Conservation (phyloP, 2,797 vertebrate species). For the Sebastes itinus region DNA sequence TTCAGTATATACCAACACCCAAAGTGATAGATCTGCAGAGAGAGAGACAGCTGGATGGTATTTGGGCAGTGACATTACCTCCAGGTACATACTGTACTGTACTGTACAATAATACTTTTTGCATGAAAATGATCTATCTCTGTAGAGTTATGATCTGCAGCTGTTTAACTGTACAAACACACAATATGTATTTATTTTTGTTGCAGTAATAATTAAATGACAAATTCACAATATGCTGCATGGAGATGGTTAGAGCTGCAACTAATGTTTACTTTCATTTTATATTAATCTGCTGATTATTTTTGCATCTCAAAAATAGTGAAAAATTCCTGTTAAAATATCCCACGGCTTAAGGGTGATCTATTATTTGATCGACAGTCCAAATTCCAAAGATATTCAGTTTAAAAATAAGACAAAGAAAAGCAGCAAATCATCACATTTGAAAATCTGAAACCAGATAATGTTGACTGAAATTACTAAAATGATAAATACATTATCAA, state of each 20-base stretch:
- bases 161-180: conserved; percentile 15
- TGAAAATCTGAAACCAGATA: background rate
- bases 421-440: background rate
- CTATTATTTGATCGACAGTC: background rate
- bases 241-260: background rate
- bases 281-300: background rate
- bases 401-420: background rate
- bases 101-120: background rate
- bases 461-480: background rate
- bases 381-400: background rate
- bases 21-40: conserved; percentile 4
- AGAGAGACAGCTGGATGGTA: background rate
- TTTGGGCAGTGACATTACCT: background rate
- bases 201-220: background rate
- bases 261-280: background rate
- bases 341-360: background rate
- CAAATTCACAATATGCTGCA: background rate
- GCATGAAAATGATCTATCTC: background rate
- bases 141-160: background rate
- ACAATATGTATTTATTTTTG: background rate
- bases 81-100: background rate
- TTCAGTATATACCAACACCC: conserved; percentile 4
- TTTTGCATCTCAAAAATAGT: background rate
- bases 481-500: background rate
- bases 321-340: background rate